Evolutionary conservation across 1,140 invertebrate genomes (phyloP).

Genomic region (Leptonema lineaticorne): DNA sequence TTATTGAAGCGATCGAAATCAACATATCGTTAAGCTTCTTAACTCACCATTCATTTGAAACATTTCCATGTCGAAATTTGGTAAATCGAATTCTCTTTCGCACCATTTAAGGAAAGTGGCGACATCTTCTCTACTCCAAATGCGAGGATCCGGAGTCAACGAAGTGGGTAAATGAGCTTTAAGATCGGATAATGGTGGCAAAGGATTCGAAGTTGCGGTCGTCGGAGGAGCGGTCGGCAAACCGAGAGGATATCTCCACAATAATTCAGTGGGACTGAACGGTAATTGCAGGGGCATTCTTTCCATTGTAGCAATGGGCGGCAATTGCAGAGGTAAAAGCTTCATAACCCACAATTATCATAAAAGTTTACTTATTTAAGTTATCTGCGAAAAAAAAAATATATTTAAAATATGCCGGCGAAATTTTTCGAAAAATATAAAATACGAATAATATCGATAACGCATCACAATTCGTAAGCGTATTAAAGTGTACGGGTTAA

Average conservation of each 20-base stretch:
- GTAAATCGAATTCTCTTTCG: conserved; percentile 89
- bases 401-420: no score
- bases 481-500: no score
- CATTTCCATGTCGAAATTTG: conserved; percentile 87
- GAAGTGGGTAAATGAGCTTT: conserved; percentile 80
- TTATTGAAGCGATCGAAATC: not conserved
- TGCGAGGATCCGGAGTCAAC: conserved; percentile 81
- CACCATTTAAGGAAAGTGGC: conserved; percentile 87
- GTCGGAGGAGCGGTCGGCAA: conserved; percentile 62
- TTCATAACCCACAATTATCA: conserved; percentile 36
- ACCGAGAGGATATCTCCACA: conserved; percentile 80
- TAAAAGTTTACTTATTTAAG: not conserved
- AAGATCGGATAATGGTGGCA: conserved; percentile 75
- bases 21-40: not conserved
- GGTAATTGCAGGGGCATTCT: conserved; percentile 51
- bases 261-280: conserved; percentile 65
- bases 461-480: no score
- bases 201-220: conserved; percentile 58
- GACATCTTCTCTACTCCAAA: conserved; percentile 91
- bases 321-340: conserved; percentile 48
- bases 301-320: conserved; percentile 56
- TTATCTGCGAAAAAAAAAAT: not conserved
- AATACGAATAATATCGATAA: no score
- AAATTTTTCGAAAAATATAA: no score
- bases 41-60: conserved; percentile 94